Conservation (phyloP, 2,113 vertebrate genomes). For the Coreoperca whiteheadi region DNA sequence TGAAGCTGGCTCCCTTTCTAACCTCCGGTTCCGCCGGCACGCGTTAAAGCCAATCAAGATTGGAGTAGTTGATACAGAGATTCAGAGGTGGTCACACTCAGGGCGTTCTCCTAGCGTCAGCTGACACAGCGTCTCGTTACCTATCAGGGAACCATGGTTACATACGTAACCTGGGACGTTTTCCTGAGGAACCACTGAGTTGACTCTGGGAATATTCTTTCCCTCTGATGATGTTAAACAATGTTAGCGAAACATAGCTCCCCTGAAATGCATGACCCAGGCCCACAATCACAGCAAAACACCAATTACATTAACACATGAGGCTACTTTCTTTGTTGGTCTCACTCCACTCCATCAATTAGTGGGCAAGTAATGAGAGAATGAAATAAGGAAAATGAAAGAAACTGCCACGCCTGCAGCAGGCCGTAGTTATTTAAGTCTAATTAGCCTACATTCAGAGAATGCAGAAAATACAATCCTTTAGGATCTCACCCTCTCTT, state of each 20-base stretch:
- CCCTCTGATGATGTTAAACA: conserved; percentile 8
- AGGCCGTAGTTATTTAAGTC: background rate
- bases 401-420: conserved; percentile 1
- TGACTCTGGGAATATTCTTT: background rate
- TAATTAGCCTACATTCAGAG: conserved; percentile 41
- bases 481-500: background rate
- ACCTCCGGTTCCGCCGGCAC: too few relatives aligned
- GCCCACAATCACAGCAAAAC: background rate
- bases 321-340: conserved; percentile 13
- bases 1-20: too few relatives aligned
- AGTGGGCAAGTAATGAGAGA: conserved; percentile 6
- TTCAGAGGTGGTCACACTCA: too few relatives aligned
- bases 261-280: background rate
- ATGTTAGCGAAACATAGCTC: conserved; percentile 11
- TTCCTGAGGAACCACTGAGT: background rate
- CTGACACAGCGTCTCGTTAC: too few relatives aligned
- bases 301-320: background rate
- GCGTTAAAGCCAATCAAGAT: too few relatives aligned
- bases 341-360: background rate
- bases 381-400: background rate
- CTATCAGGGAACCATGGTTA: too few relatives aligned
- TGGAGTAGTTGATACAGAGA: too few relatives aligned
- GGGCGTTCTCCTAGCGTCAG: too few relatives aligned
- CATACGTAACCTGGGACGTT: too few relatives aligned
- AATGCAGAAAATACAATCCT: conserved; percentile 6